Base-by-base conservation (phyloP, 2,113 vertebrate species). In the Pelobates fuscus region DNA sequence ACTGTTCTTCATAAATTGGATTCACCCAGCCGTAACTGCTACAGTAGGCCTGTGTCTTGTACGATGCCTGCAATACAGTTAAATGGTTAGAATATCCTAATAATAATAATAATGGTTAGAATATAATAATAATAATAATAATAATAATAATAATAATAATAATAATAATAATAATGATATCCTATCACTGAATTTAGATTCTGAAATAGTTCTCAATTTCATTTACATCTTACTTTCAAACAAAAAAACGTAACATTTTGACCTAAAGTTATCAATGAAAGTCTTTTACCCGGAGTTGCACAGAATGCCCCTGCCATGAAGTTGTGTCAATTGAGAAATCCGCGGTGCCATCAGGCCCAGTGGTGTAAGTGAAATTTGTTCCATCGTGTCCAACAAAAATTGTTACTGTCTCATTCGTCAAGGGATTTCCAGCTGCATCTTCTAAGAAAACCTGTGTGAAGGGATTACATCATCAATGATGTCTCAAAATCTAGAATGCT, bases 261-360 rank as follows among this genome's bases (percentile, higher is more conserved):
- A n/a, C n/a, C n/a, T n/a, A n/a, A n/a, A n/a, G n/a, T n/a, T n/a
- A n/a, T n/a, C n/a, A 32, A 32, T 5, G 30, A 4, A 10, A 32
- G 30, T 5, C 30, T 32, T 87, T 89, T 67, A 92, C 90, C 70
- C 3, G 68, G 12, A 92, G 24, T 14, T 62, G 75, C 54, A 91
- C 60, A 21, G 79, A 82, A 11, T 77, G 37, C 4, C 68, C 61
- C 1, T 15, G 54, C 4, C 87, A 41, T 2, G 21, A 25, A 0
- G 76, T 55, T 15, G 89, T 91, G 54, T 84, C 61, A 41, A 92
- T 85, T 30, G 85, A 89, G 81, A 92, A 91, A 55, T 77, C 78
- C 1, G 60, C 82, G 6, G 81, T 71, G 12, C 90, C 91, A 0
- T 84, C 55, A n/a, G 84, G 78, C 14, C 89, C 81, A 0, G 90